Conservation (phyloP, 1,140 invertebrate species). For the Asobara japonica region DNA sequence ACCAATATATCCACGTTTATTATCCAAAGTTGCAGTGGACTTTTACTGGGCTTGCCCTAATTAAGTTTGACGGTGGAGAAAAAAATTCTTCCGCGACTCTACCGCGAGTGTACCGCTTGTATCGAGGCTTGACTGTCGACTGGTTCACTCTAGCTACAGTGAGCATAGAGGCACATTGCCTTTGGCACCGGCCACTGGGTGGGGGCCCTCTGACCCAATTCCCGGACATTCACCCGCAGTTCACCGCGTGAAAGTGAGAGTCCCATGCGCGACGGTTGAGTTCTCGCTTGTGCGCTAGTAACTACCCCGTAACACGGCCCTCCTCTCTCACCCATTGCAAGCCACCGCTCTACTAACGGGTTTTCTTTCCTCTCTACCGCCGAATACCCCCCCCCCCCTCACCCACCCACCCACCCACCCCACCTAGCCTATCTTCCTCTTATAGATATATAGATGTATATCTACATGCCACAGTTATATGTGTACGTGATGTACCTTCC, state of each 20-base stretch:
- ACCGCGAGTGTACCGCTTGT: constrained; percentile 57
- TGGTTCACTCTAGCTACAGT: constrained; percentile 62
- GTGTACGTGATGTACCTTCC: no score
- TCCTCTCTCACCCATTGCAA: constrained; percentile 15
- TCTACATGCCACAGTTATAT: no score
- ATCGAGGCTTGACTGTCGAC: constrained; percentile 62
- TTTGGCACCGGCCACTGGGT: constrained; percentile 54
- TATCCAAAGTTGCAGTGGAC: no score
- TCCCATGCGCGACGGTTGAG: constrained; percentile 51
- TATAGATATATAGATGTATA: no score
- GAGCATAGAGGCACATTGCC: constrained; percentile 62
- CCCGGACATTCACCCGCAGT: constrained; percentile 67
- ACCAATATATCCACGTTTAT: no score
- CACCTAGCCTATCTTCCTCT: not conserved
- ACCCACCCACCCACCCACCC: constrained; percentile 24
- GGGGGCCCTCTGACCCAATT: constrained; percentile 68
- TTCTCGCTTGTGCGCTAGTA: constrained; percentile 41
- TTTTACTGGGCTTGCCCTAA: no score
- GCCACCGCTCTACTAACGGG: constrained; percentile 62
- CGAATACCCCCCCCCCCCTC: constrained; percentile 36
- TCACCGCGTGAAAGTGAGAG: constrained; percentile 69
- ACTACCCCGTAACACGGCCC: constrained; percentile 25
- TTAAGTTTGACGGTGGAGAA: no score
- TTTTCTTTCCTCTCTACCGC: constrained; percentile 45
- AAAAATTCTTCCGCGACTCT: not conserved